Percentiles rank a stretch among this genome's conserved stretches.
phyloP scores from a whole-genome alignment of 2,113 vertebrate genomes.

The Equus przewalskii region DNA sequence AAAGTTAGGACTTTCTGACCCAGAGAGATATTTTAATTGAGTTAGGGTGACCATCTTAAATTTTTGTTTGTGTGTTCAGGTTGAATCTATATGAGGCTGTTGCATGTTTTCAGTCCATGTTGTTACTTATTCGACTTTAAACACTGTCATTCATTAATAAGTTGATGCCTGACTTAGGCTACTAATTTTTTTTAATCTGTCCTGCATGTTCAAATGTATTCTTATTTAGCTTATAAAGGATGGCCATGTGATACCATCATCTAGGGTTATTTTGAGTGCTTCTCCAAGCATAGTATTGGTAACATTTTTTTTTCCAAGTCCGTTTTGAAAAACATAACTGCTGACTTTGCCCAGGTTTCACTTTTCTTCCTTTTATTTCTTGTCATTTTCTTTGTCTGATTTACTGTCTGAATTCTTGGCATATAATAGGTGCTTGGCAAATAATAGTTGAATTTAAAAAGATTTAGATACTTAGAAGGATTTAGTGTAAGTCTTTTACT shows the following conservation, averaged over 20 bases:
- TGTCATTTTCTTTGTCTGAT: slow-evolving; percentile 9
- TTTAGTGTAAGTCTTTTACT: background rate
- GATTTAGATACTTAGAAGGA: background rate
- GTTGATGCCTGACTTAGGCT: background rate
- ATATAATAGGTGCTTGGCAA: background rate
- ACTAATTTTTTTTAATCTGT: slow-evolving; percentile 16
- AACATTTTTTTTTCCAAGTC: slow-evolving; percentile 58
- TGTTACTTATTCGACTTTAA: background rate
- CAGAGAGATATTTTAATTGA: slow-evolving; percentile 19
- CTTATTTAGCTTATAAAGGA: slow-evolving; percentile 22
- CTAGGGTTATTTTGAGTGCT: background rate
- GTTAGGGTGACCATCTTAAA: background rate
- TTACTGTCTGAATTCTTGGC: background rate
- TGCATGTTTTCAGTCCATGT: slow-evolving; percentile 26
- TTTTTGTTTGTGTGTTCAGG: background rate
- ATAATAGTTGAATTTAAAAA: background rate
- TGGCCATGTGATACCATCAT: background rate
- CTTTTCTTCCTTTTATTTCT: slow-evolving; percentile 32
- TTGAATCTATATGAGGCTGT: background rate
- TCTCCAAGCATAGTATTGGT: slow-evolving; percentile 40
- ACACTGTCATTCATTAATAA: slow-evolving; percentile 48
- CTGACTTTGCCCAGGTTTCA: background rate
- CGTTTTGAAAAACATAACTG: background rate
- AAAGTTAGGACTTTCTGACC: background rate
- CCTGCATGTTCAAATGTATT: slow-evolving; percentile 17